Base-by-base conservation (phyloP, 1,140 invertebrate genomes). In the Drosophila navojoa region DNA sequence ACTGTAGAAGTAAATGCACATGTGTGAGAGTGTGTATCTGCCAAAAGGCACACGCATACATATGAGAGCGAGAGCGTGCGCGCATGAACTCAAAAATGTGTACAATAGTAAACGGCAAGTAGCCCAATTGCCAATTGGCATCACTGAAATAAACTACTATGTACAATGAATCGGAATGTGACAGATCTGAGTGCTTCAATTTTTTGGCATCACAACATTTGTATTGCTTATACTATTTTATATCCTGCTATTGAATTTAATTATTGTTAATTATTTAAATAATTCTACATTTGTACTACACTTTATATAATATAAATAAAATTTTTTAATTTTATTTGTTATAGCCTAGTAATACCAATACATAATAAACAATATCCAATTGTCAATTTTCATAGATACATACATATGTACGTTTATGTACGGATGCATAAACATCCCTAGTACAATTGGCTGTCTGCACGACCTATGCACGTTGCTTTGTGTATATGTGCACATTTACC, bases 21-120 rank as follows among this genome's bases (percentile, higher is more conserved):
- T 54, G 38, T 67, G 45, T 64, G 19, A 22, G 44, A 53, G 32
- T 60, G 25, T 61, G 57, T 66, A 40, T 67, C 29, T 53, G 59
- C 27, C 35, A 57, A 62, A 63, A 55, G 67, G 60, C 59, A 16
- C 57, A 62, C 40, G 52, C 62, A 69, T 70, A 62, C 59, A 63
- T 52, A 54, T n/a, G 45, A 64, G 27, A 61, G 53, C 15, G 54
- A 71, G 61, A 72, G 73, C 62, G 69, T 64, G 72, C 72, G 69
- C 59, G 62, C 73, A 72, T 64, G 69, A 61, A 76, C 55, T 60
- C n/a, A 76, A 71, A 76, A 76, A 72, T 75, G 68, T 75, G 72
- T 71, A 75, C 72, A 75, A 63, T 59, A 71, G 40, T 53, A 58
- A 58, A 45, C 42, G 52, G 42, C 53, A 74, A 57, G 6, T 1